Base-by-base conservation (phyloP, 2,888 invertebrate genomes). In the Rhagophthalmus giganteus region DNA sequence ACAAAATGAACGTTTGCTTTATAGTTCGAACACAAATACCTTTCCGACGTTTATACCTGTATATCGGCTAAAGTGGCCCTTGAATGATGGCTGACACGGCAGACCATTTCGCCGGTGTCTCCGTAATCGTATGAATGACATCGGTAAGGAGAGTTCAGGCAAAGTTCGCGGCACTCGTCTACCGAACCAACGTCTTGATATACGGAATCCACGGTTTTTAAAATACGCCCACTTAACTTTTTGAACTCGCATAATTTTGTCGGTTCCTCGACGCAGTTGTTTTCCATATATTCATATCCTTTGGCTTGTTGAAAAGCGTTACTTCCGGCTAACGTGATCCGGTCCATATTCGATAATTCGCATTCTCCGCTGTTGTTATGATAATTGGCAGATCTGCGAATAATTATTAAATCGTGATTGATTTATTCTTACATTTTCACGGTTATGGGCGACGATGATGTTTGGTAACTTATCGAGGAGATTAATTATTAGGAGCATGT, bases 81-180 rank as follows among this genome's bases (percentile, higher is more conserved):
- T 39, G 92, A 89, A 73, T 94, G 92, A 78, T 94, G 94, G 61
- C 92, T 92, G 15, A 94, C 83, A 66, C 94, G 84, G 78, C 94
- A 95, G 35, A 94, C 93, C 80, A 90, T 88, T 68, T 94, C 94
- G 42, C 93, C 93, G 59, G 92, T 93, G 71, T 94, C 94, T 38
- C 93, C 93, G 73, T 90, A 93, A 74, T 94, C 94, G 74, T 93
- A 94, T 6, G 94, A 93, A 74, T 94, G 94, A 74, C 94, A 94
- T 70, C 88, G 82, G 83, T 88, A 93, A 28, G 91, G 91, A 24
- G 92, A 91, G 74, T 89, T 90, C 47, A 94, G 79, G 74, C 94
- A 94, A 57, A 92, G 80, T 71, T 92, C 92, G 51, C 92, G 83
- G 74, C 92, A 92, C 77, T 91, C 92, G 68, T 93, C 92, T 51